Percentiles rank a stretch among this genome's conserved stretches.
phyloP scores from a whole-genome alignment of 2,888 invertebrate genomes.

The Parochlus steinenii region DNA sequence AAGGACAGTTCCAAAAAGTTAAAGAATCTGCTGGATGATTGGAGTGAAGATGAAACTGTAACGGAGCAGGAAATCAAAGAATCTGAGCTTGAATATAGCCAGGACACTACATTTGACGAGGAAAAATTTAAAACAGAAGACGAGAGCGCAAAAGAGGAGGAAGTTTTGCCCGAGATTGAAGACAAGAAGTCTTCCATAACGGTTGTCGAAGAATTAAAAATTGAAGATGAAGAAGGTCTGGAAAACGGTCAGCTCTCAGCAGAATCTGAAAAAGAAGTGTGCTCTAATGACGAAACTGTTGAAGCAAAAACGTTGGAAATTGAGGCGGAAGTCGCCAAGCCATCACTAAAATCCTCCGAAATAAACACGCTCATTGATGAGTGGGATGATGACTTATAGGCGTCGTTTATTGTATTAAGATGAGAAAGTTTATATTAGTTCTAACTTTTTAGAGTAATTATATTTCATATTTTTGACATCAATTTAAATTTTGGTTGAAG shows the following conservation, averaged over 20 bases:
- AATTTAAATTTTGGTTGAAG: too few species aligned
- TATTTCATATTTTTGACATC: too few species aligned
- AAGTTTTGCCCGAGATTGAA: not conserved
- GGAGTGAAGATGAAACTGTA: slow-evolving; percentile 1
- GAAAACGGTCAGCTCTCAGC: too few species aligned
- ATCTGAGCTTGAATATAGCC: not conserved
- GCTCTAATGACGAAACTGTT: not conserved
- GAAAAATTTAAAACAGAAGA: slow-evolving; percentile 1
- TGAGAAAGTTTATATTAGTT: too few species aligned
- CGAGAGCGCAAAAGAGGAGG: slow-evolving; percentile 16
- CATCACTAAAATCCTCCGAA: too few species aligned
- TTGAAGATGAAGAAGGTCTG: too few species aligned
- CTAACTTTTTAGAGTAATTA: too few species aligned
- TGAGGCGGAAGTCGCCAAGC: not conserved
- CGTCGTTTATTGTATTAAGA: too few species aligned
- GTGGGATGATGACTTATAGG: slow-evolving; percentile 30
- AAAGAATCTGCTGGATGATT: too few species aligned
- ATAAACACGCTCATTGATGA: slow-evolving; percentile 28
- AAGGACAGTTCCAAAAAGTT: too few species aligned
- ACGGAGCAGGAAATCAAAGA: slow-evolving; percentile 3
- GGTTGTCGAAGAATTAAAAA: too few species aligned
- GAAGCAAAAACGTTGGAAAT: not conserved
- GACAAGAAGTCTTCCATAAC: not conserved
- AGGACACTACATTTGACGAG: slow-evolving; percentile 1
- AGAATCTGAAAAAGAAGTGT: too few species aligned